Conservation (phyloP, 2,797 vertebrate genomes). For the Eospalax fontanierii region DNA sequence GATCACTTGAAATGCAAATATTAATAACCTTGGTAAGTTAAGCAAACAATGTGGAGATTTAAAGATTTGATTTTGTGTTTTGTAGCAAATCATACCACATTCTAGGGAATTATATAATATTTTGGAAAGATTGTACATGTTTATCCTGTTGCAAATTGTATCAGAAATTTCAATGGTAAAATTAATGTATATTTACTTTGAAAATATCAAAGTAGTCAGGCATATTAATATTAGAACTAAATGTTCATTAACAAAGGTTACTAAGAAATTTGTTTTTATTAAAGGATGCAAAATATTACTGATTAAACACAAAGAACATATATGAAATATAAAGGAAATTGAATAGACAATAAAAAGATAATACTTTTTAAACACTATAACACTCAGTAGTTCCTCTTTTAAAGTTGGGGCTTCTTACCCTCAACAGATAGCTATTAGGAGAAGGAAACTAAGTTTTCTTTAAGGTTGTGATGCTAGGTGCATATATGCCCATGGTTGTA, state of each 20-base stretch:
- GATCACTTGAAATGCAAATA: constrained; percentile 67
- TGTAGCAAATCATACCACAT: not conserved
- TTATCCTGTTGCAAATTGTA: not conserved
- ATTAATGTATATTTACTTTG: not conserved
- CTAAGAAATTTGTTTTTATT: not conserved
- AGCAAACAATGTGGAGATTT: not conserved
- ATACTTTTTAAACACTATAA: not conserved
- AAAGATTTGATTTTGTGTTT: constrained; percentile 19
- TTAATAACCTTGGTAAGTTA: constrained; percentile 68
- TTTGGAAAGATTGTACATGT: not conserved
- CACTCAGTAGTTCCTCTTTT: too few relatives aligned
- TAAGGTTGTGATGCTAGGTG: too few relatives aligned
- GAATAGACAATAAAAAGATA: not conserved
- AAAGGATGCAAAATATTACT: not conserved
- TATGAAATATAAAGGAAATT: not conserved
- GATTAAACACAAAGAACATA: not conserved
- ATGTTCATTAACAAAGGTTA: not conserved
- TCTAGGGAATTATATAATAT: not conserved
- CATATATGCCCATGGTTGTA: too few relatives aligned
- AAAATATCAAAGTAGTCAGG: not conserved
- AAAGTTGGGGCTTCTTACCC: not conserved
- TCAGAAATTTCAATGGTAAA: constrained; percentile 36
- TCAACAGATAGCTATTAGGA: too few relatives aligned
- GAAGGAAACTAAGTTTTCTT: too few relatives aligned
- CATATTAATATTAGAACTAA: not conserved